Evolutionary conservation across 2,888 invertebrate genomes (phyloP).

Genomic region (Pomacea canaliculata): DNA sequence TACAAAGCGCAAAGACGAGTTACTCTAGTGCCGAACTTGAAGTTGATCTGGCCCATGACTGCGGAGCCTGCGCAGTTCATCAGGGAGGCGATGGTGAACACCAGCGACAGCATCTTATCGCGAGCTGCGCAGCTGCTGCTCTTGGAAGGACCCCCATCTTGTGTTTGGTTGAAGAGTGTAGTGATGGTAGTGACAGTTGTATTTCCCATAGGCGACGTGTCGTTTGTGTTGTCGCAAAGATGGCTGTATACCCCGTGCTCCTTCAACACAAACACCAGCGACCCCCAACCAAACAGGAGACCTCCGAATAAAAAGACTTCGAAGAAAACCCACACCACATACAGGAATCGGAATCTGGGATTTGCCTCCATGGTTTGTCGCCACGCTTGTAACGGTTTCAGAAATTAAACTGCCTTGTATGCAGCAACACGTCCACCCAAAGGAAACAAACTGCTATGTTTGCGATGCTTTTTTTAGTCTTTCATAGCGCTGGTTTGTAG

Average conservation of each 20-base stretch:
- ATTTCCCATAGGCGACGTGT: neutral
- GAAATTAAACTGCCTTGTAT: too few relatives aligned
- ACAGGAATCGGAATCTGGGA: constrained; percentile 25
- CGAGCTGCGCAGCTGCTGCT: constrained; percentile 36
- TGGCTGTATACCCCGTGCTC: constrained; percentile 47
- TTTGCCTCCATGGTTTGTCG: constrained; percentile 14
- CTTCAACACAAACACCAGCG: constrained; percentile 50
- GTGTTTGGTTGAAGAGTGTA: neutral
- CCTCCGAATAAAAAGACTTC: constrained; percentile 54
- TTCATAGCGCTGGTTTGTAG: too few relatives aligned
- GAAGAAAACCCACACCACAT: constrained; percentile 46
- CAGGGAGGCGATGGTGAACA: constrained; percentile 50
- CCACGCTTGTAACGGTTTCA: too few relatives aligned
- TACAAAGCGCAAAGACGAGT: constrained; percentile 50
- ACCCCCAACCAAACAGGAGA: constrained; percentile 57
- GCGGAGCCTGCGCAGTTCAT: constrained; percentile 53
- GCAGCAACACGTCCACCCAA: too few relatives aligned
- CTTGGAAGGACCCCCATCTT: neutral
- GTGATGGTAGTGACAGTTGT: neutral
- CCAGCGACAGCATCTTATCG: constrained; percentile 45
- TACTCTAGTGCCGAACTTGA: constrained; percentile 52
- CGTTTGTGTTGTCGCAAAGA: constrained; percentile 33
- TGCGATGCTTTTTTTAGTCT: too few relatives aligned
- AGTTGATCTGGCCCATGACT: constrained; percentile 51
- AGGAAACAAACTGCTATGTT: too few relatives aligned